Evolutionary conservation across 2,888 invertebrate species (phyloP), one percentile per base, ranked within the genome.

Genomic region (Heliconius sara): DNA sequence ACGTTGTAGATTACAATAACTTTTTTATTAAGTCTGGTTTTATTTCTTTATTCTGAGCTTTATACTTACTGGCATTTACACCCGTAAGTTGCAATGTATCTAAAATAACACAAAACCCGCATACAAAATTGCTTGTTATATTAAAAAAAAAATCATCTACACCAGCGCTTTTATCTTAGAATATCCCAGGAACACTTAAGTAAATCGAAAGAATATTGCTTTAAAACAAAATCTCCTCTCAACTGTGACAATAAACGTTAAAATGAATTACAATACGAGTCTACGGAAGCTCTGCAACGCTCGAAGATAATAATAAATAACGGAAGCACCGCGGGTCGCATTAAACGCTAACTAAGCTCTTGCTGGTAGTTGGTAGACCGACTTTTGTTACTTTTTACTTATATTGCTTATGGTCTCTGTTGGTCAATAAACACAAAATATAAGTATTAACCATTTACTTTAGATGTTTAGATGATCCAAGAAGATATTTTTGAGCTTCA

Each of bases 301-400:
- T 65, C 39, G 27, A 74, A 63, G 74, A 75, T 39, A 75, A 43
- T 65, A 65, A 43, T 75, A 75, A 75, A 75, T 75, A 75, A 65
- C 10, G 12, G 13, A 47, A 65, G 75, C 22, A 65, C 25, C 27
- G 27, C 65, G 60, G 25, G 65, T 10, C 47, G 19, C 75, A 75
- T 65, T 74, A 43, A 27, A 16, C 39, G 74, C 43, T 74, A 74
- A 63, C 74, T 63, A 27, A 25, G 43, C 19, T 65, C 65, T 63
- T n/a, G 60, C 63, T 27, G 13, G 19, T 7, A 7, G 39, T 63
- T 39, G 39, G 39, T 39, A 39, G 39, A 25, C 57, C 72, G 22
- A 12, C 25, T 25, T 25, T 75, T 75, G 43, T 75, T 75, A 75
- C 65, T 39, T 63, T 75, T 43, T n/a, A n/a, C 39, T 63, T 74